Conservation (phyloP, 2,797 vertebrate species). For the Limosa lapponica region DNA sequence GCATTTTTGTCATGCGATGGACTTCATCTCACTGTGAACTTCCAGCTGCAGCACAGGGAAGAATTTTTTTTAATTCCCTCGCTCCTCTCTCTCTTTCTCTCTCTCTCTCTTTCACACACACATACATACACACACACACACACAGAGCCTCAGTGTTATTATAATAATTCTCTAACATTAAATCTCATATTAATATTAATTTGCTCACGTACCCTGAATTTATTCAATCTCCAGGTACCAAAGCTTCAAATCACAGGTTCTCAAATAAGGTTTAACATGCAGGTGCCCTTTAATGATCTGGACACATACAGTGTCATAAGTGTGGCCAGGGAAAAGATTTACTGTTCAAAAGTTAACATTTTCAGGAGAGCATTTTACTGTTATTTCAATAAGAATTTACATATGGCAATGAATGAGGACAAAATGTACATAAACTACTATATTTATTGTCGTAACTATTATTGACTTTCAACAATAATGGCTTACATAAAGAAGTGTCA, state of each 20-base stretch:
- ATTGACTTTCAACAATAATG: background rate
- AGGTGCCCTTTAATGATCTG: background rate
- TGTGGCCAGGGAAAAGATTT: background rate
- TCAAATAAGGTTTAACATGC: background rate
- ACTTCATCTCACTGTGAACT: background rate
- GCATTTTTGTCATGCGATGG: background rate
- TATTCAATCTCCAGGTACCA: background rate
- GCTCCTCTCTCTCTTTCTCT: background rate
- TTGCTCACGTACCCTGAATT: background rate
- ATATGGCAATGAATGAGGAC: background rate
- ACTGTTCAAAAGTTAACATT: background rate
- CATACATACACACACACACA: accelerated
- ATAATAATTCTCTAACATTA: background rate
- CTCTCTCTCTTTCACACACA: too few species aligned
- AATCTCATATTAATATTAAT: background rate
- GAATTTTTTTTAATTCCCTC: background rate
- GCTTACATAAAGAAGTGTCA: background rate
- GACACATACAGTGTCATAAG: background rate
- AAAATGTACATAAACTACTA: background rate
- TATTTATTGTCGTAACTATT: background rate
- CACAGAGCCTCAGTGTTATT: background rate
- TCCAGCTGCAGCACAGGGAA: background rate
- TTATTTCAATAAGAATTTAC: background rate
- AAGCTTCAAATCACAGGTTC: background rate
- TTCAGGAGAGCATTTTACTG: background rate